Conservation (phyloP, 2,113 vertebrate species). For the Petrocephalus zakoni region DNA sequence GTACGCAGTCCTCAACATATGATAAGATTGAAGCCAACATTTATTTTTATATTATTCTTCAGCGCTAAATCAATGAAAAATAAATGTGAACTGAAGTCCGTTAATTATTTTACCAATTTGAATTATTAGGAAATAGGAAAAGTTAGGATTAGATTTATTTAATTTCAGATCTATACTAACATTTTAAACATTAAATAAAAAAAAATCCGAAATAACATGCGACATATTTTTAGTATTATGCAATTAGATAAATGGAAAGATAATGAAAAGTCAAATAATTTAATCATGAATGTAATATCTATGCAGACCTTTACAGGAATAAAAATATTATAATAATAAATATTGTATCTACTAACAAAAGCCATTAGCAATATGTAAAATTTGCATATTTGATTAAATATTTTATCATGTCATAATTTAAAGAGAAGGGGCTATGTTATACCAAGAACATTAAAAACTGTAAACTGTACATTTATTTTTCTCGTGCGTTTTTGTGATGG, state of each 20-base stretch:
- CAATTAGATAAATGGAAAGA: not conserved
- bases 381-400: constrained; percentile 8
- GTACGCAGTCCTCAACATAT: not conserved
- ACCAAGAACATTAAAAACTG: not conserved
- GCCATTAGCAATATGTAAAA: not conserved
- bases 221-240: not conserved
- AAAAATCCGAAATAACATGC: not conserved
- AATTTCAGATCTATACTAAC: not conserved
- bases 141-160: not conserved
- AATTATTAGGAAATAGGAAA: not conserved
- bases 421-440: not conserved
- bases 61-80: not conserved
- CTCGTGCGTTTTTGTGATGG: not conserved
- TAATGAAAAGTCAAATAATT: constrained; percentile 8
- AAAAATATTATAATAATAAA: not conserved
- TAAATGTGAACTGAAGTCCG: not conserved
- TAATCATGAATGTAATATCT: constrained; percentile 8
- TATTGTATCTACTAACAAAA: constrained; percentile 7
- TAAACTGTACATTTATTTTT: not conserved
- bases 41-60: not conserved
- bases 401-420: not conserved
- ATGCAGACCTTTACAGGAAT: not conserved
- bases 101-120: not conserved
- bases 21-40: not conserved
- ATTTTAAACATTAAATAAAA: not conserved